Percentiles rank a stretch among this genome's conserved stretches.
Evolutionary conservation across 2,113 vertebrate genomes (phyloP).

Genomic region (Alexandromys fortis): DNA sequence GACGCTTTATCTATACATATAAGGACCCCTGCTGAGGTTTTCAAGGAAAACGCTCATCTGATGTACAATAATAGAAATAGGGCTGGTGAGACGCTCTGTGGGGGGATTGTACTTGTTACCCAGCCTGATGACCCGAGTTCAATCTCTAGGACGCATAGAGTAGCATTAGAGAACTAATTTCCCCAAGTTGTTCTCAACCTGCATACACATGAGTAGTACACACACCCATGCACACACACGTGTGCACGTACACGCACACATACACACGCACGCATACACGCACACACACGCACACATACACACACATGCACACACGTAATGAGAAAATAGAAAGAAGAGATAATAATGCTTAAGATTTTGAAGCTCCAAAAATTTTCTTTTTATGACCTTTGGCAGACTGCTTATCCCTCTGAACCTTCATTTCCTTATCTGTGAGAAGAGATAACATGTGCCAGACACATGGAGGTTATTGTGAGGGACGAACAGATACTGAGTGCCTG

Average conservation of each 20-base stretch:
- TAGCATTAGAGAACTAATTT: background rate
- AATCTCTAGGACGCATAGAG: background rate
- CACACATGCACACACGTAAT: background rate
- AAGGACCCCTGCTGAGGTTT: background rate
- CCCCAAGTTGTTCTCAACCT: background rate
- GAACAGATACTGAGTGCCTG: slow-evolving; percentile 34
- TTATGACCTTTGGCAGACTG: slow-evolving; percentile 37
- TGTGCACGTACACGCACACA: fast-evolving
- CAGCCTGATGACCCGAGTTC: too few relatives aligned
- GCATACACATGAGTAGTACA: too few relatives aligned
- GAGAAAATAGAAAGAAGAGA: background rate
- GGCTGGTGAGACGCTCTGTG: background rate
- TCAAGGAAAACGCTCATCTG: slow-evolving; percentile 40
- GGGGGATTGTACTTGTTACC: background rate
- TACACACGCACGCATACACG: too few relatives aligned
- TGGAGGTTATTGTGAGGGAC: slow-evolving; percentile 28
- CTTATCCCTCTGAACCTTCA: slow-evolving; percentile 32
- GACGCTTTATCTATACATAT: slow-evolving; percentile 18
- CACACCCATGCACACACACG: too few relatives aligned
- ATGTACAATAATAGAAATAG: slow-evolving; percentile 14
- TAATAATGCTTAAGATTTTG: slow-evolving; percentile 42
- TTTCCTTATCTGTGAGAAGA: slow-evolving; percentile 46
- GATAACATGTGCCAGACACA: background rate
- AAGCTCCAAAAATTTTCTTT: slow-evolving; percentile 32
- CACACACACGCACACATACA: too few relatives aligned